These are phyloP conservation scores for Phengaris alcon DNA, from an alignment of 2,888 invertebrate genomes.

Conservation along the genomic window DNA sequence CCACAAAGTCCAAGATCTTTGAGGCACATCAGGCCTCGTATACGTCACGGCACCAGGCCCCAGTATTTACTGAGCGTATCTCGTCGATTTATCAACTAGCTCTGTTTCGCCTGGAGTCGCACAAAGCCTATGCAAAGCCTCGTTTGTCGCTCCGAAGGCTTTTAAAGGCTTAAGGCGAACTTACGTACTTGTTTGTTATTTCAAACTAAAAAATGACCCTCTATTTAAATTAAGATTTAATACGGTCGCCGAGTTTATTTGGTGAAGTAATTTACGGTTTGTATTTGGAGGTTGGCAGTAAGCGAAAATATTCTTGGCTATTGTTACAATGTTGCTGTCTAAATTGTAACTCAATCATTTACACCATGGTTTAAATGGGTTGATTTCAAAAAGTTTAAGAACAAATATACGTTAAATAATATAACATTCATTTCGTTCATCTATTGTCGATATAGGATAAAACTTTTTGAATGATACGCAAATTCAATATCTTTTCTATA, in stretches of 20 bases:
- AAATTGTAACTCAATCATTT: too few species aligned
- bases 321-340: too few species aligned
- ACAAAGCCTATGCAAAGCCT: conserved; percentile 38
- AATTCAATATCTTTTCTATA: neutral
- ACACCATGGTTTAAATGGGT: too few species aligned
- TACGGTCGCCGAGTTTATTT: neutral
- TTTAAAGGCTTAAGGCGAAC: conserved; percentile 38
- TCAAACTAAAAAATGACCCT: conserved; percentile 40
- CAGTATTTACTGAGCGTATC: conserved; percentile 33
- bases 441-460: too few species aligned
- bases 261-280: neutral
- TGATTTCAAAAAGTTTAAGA: too few species aligned
- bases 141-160: conserved; percentile 36
- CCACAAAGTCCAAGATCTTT: neutral
- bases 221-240: conserved; percentile 13
- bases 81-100: conserved; percentile 34
- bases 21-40: neutral
- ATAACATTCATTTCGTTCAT: too few species aligned
- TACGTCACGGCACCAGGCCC: neutral
- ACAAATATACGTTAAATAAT: too few species aligned
- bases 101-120: conserved; percentile 31
- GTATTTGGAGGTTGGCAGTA: neutral
- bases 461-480: neutral
- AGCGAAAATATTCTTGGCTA: neutral
- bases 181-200: conserved; percentile 36